These are phyloP conservation scores for Orthonyx spaldingii DNA, from an alignment of 2,113 vertebrate species.

Conservation along the genomic window DNA sequence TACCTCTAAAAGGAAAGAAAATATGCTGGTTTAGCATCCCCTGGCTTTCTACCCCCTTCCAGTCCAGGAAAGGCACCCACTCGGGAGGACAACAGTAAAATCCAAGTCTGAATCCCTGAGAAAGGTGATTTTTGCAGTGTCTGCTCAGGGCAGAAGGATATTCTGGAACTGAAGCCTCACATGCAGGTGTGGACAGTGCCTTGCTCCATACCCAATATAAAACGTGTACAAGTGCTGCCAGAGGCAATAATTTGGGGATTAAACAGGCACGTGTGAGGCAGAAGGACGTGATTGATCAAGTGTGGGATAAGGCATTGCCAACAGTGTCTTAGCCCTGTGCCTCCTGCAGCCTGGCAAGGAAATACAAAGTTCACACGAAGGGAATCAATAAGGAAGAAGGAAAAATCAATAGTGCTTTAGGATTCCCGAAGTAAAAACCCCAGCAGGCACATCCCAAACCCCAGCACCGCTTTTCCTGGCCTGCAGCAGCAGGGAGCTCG, in stretches of 20 bases:
- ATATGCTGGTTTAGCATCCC: not conserved
- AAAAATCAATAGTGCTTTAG: not conserved
- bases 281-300: not conserved
- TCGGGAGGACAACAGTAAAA: not conserved
- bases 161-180: not conserved
- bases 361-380: not conserved
- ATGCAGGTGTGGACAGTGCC: not conserved
- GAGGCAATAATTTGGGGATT: not conserved
- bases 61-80: not conserved
- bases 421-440: not conserved
- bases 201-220: not conserved
- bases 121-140: not conserved
- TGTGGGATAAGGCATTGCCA: not conserved
- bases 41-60: not conserved
- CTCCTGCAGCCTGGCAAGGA: not conserved
- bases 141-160: not conserved
- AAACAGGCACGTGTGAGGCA: fast-evolving
- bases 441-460: not conserved
- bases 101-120: not conserved
- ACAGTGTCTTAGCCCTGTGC: too few relatives aligned
- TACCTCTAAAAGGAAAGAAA: not conserved
- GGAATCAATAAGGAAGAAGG: not conserved
- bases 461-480: not conserved
- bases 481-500: not conserved
- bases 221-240: not conserved